Base-by-base conservation (phyloP, 2,797 vertebrate species). In the Chaetophractus vellerosus region DNA sequence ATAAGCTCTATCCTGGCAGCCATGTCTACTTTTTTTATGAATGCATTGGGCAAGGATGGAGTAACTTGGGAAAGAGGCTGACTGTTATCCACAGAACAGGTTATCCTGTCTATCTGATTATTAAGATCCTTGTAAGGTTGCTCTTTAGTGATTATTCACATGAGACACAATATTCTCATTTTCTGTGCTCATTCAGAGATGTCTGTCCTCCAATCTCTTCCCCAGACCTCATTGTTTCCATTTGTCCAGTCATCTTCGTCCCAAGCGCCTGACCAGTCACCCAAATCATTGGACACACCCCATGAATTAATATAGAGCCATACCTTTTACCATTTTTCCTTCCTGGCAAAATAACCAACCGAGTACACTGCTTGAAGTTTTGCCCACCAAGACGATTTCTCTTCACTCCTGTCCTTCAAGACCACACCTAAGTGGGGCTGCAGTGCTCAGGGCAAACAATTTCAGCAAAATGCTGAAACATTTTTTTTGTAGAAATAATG, bases 401-500 rank as follows among this genome's bases (percentile, higher is more conserved):
- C 72, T 93, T 83, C 75, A 75, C 61, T 6, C 16, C 18, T 38
- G 8, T 61, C 64, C 61, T 93, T 90, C 64, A 33, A 10, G 14
- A 38, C 18, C 55, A 61, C 26, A 76, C 23, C 33, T 59, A 24
- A 64, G 36, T 21, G 23, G 31, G 66, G 26, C 38, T 68, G 1
- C 18, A 78, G 45, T 61, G 64, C 63, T 68, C 1, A 6, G 50
- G n/a, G 28, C n/a, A 83, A 72, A 26, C 11, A 24, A 33, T 36
- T 83, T 48, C 64, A 90, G n/a, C 31, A 91, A 89, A 38, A 38
- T 88, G 71, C 48, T 23, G 38, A 38, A 84, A 52, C 4, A 88
- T 50, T 82, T 93, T 82, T 93, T 82, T 61, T 48, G 48, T 74
- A 93, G 75, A 93, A 38, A 79, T 64, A 75, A 41, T 63, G 63